Percentiles rank a stretch among this genome's conserved stretches.
Conservation (phyloP, 2,888 invertebrate genomes). For the Creontiades dilutus region DNA sequence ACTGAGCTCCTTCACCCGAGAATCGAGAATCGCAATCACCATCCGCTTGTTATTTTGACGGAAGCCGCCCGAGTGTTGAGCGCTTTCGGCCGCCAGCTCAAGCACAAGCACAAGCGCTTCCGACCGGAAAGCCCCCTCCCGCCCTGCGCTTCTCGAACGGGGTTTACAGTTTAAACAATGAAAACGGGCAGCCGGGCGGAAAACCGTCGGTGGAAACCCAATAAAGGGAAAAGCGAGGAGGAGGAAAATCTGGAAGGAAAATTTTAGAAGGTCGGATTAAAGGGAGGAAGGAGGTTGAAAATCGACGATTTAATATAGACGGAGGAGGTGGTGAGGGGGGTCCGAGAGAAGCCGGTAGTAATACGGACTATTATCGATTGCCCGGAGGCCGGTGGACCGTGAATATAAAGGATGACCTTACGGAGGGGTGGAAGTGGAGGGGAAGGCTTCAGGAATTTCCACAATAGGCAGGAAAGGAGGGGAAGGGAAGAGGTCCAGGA, state of each 20-base stretch:
- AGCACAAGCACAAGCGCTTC: slow-evolving; percentile 13
- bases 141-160: background rate
- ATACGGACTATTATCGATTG: slow-evolving; percentile 26
- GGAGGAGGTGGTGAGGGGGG: no score
- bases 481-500: background rate
- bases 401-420: background rate
- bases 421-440: background rate
- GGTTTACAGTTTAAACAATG: slow-evolving; percentile 21
- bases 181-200: slow-evolving; percentile 8
- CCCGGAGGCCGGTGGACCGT: background rate
- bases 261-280: background rate
- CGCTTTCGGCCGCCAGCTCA: background rate
- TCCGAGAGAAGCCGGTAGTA: background rate
- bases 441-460: background rate
- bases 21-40: slow-evolving; percentile 19
- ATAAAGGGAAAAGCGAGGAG: background rate
- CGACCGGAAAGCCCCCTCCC: background rate
- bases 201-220: background rate
- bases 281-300: background rate
- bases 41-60: slow-evolving; percentile 2
- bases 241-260: slow-evolving; percentile 24
- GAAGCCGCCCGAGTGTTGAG: slow-evolving; percentile 8
- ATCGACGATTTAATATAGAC: background rate
- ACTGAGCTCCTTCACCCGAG: background rate
- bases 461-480: background rate